These are phyloP conservation scores for Drosophila mercatorum DNA, from an alignment of 2,888 invertebrate genomes.

Conservation along the genomic window DNA sequence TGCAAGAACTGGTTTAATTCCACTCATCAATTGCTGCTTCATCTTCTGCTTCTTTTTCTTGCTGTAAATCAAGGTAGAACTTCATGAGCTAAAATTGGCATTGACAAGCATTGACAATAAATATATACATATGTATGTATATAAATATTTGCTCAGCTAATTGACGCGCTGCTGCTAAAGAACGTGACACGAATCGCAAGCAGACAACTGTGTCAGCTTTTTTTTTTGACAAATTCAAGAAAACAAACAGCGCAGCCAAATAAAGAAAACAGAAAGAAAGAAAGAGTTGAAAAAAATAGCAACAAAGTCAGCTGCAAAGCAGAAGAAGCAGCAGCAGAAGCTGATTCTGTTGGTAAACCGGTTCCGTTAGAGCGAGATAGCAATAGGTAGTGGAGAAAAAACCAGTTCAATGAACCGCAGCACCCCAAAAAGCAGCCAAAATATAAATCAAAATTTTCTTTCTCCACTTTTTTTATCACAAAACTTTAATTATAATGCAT, in stretches of 20 bases:
- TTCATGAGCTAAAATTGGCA: conserved; percentile 12
- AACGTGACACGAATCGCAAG: conserved; percentile 42
- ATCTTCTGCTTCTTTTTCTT: not conserved
- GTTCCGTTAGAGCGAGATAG: conserved; percentile 49
- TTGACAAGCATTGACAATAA: conserved; percentile 10
- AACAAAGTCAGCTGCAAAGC: conserved; percentile 5
- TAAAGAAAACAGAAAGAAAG: conserved; percentile 10
- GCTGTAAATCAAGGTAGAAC: conserved; percentile 9
- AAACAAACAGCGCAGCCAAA: conserved; percentile 11
- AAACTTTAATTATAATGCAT: conserved; percentile 45
- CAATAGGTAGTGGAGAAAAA: conserved; percentile 13
- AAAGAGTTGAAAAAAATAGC: conserved; percentile 21
- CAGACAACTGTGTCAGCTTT: conserved; percentile 41
- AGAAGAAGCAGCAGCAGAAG: not conserved
- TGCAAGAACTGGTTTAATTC: not conserved
- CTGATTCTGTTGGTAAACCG: conserved; percentile 37
- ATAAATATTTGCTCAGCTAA: conserved; percentile 44
- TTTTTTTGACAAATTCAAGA: conserved; percentile 18
- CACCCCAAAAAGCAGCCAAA: conserved; percentile 10
- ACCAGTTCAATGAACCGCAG: conserved; percentile 70
- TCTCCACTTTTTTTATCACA: conserved; percentile 57
- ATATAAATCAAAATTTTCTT: conserved; percentile 2
- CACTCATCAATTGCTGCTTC: not conserved
- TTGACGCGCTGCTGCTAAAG: conserved; percentile 49
- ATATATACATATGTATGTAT: not conserved